Conservation (phyloP, 2,888 invertebrate genomes). For the Dryobotodes eremita region DNA sequence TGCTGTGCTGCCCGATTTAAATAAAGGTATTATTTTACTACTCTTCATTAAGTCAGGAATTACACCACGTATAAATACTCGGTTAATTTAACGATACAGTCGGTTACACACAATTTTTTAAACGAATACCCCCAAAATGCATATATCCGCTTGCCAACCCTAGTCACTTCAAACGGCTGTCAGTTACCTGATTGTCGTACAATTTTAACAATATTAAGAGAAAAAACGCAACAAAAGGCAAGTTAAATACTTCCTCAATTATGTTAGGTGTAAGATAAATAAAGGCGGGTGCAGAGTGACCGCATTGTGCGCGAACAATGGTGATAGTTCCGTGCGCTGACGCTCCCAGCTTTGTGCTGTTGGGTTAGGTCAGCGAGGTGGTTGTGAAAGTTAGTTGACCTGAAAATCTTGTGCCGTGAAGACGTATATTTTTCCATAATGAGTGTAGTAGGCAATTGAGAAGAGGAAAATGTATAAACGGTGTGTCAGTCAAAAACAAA, state of each 20-base stretch:
- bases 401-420: constrained; percentile 21
- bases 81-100: not conserved
- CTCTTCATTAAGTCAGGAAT: no score
- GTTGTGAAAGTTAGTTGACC: constrained; percentile 32
- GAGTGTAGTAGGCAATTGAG: not conserved
- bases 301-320: constrained; percentile 52
- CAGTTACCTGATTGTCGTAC: constrained; percentile 72
- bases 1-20: no score
- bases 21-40: no score
- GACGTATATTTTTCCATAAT: not conserved
- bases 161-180: constrained; percentile 64
- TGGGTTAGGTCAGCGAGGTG: constrained; percentile 12
- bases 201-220: constrained; percentile 75
- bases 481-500: not conserved
- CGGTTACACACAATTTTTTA: not conserved
- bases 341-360: constrained; percentile 21
- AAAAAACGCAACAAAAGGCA: constrained; percentile 73
- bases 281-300: constrained; percentile 67
- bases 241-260: constrained; percentile 88
- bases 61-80: not conserved
- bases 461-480: not conserved
- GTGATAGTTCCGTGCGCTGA: constrained; percentile 10
- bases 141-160: constrained; percentile 54
- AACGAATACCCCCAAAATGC: not conserved
- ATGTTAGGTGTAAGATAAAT: constrained; percentile 80